Evolutionary conservation across 1,140 invertebrate species (phyloP), one percentile per base, ranked within the genome.

Genomic region (Drosophila varians): DNA sequence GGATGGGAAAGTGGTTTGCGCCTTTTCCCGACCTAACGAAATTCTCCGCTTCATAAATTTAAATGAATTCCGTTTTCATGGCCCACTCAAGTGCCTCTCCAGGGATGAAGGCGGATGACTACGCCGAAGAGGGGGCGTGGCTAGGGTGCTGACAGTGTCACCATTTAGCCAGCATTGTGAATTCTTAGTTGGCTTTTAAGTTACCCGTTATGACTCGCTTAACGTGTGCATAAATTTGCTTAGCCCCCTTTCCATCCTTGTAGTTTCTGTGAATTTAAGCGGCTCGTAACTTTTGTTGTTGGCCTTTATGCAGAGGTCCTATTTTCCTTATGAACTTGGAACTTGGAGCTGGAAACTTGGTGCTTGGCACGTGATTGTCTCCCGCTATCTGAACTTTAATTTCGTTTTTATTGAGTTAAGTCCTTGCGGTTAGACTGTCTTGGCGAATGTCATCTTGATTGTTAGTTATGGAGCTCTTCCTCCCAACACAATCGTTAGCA

Each of bases 31-130:
- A 76, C 82, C 46, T 65, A 66, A 87, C 77, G 58, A 77, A 80
- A 74, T 70, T 65, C 58, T 38, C 23, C 28, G 53, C 26, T 62
- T 87, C 77, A 69, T 86, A 80, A 74, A 87, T 86, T 77, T 87
- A 87, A 87, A 86, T 87, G 82, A 87, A 86, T 86, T 87, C 60
- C 75, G 73, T 70, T 87, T 80, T 80, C 77, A 87, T 84, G 82
- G 45, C 77, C 62, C 47, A 56, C 26, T 31, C 43, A 34, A 66
- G 62, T 52, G 46, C 26, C 61, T 11, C 45, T 65, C 25, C 14
- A 1, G 58, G 46, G 34, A 25, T 7, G 19, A 0, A 14, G n/a
- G 21, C 4, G n/a, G 26, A 9, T 28, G n/a, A n/a, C 8, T 28
- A 28, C 0, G 23, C 1, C 7, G 7, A 18, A 18, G 43, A 23